Base-by-base conservation (phyloP, 2,113 vertebrate species). In the Nibea coibor region DNA sequence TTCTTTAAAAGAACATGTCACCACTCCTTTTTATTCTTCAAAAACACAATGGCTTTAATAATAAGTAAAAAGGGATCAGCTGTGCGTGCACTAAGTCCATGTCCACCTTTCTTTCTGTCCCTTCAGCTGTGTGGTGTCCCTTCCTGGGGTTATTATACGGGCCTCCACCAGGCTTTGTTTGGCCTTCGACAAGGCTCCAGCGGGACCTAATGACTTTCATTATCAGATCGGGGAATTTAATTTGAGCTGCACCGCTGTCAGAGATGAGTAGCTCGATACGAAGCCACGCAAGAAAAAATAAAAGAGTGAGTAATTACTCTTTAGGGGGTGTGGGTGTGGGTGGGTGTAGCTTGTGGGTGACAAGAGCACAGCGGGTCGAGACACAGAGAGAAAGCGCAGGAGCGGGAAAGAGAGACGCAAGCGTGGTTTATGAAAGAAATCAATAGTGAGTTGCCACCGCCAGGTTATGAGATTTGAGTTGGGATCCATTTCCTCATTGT, bases 151-250 rank as follows among this genome's bases (percentile, higher is more conserved):
- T 92, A 91, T 93, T 92, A 90, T 84, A 81, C 15, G 28, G 75
- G 63, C 81, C 70, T 87, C 82, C 84, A 67, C 80, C 66, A 75
- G 58, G 89, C 75, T 88, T 92, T 93, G 92, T 93, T 88, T 93
- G 89, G 87, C 84, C 87, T 75, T 91, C 87, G 79, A 74, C 57
- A 39, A 57, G 70, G 85, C 85, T 92, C 85, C 91, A 86, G 81
- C 54, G 73, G 84, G 81, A 90, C 91, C 91, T 94, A 94, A 94
- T 94, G 91, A 91, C 91, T 91, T 94, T 89, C 91, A 93, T 93
- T 94, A 93, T 93, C 91, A 91, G 92, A 90, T 93, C 87, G 82
- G 80, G 88, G 89, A 83, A 92, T 93, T 94, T 94, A 93, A 94
- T 94, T 94, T 93, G 88, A 92, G 89, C 91, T 73, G 72, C 88